These are phyloP conservation scores for Drosophila putrida DNA, from an alignment of 2,888 invertebrate species.

Conservation along the genomic window DNA sequence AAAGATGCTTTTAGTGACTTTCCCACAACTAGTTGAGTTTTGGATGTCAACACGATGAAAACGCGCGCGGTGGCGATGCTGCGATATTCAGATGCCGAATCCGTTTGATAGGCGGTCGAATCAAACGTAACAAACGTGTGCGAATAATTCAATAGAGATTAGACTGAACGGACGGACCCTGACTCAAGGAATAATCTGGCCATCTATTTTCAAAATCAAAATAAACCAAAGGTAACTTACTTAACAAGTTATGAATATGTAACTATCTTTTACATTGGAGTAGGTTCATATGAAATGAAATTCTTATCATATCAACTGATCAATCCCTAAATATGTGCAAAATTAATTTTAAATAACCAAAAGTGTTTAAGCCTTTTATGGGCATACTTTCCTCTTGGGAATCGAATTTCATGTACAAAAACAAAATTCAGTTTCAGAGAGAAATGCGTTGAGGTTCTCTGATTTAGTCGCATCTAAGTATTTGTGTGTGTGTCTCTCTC, in stretches of 20 bases:
- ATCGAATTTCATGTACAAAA: slow-evolving; percentile 84
- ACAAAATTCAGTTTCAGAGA: slow-evolving; percentile 58
- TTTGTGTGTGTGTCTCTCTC: background rate
- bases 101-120: slow-evolving; percentile 40
- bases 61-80: slow-evolving; percentile 66
- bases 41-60: slow-evolving; percentile 84
- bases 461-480: slow-evolving; percentile 1
- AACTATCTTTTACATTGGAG: background rate
- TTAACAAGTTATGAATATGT: background rate
- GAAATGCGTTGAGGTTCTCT: slow-evolving; percentile 52
- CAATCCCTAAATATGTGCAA: background rate
- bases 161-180: slow-evolving; percentile 18
- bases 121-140: slow-evolving; percentile 15
- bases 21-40: slow-evolving; percentile 85
- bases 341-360: slow-evolving; percentile 14
- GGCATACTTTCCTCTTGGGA: slow-evolving; percentile 80
- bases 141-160: background rate
- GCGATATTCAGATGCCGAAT: slow-evolving; percentile 13
- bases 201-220: slow-evolving; percentile 1
- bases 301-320: background rate
- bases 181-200: slow-evolving; percentile 16
- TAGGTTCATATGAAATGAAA: background rate
- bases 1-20: slow-evolving; percentile 79
- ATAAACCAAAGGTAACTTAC: slow-evolving; percentile 22
- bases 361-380: slow-evolving; percentile 78